A percentile compares a stretch with the other conserved stretches of the same genome.
phyloP scores from a whole-genome alignment of 2,888 invertebrate species.

The Tipula helvola region DNA sequence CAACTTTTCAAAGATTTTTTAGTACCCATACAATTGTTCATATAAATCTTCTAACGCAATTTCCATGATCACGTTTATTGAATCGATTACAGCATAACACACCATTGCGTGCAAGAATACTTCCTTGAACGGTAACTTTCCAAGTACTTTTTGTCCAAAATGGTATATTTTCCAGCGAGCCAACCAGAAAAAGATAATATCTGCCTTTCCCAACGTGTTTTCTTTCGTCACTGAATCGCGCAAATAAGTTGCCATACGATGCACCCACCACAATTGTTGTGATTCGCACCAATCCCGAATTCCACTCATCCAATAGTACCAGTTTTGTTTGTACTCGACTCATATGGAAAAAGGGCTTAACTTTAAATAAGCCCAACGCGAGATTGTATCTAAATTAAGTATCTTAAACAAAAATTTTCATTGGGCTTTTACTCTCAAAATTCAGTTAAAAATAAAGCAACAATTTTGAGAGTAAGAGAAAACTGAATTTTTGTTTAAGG shows the following conservation, averaged over 20 bases:
- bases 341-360: too few species aligned
- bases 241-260: constrained; percentile 91
- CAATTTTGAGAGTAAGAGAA: too few species aligned
- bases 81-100: constrained; percentile 94
- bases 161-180: constrained; percentile 85
- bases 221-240: constrained; percentile 42
- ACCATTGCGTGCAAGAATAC: constrained; percentile 95
- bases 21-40: too few species aligned
- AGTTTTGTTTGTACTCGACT: constrained; percentile 83
- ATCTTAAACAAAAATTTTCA: too few species aligned
- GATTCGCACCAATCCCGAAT: constrained; percentile 99
- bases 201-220: too few species aligned
- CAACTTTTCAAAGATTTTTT: too few species aligned
- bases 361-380: too few species aligned
- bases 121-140: constrained; percentile 83
- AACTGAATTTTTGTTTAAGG: too few species aligned
- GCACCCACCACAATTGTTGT: constrained; percentile 98
- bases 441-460: too few species aligned
- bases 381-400: too few species aligned
- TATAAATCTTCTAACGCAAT: too few species aligned
- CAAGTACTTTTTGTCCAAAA: constrained; percentile 81
- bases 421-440: too few species aligned
- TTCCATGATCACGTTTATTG: constrained; percentile 85
- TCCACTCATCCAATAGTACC: constrained; percentile 94
- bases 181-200: constrained; percentile 99